phyloP scores from a whole-genome alignment of 2,797 vertebrate species.

The Esox lucius region DNA sequence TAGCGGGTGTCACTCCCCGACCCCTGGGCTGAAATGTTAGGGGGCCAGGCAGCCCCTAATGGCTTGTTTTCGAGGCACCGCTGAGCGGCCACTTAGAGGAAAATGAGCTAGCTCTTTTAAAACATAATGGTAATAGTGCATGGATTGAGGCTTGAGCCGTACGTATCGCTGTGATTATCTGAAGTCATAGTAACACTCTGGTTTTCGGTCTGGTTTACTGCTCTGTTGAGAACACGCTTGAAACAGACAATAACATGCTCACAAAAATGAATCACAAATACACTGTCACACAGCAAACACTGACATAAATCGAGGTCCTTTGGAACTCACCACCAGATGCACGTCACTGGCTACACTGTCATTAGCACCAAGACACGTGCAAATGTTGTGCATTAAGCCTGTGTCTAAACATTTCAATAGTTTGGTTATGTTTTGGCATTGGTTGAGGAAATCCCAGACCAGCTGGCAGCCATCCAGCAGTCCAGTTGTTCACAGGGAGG shows the following conservation, averaged over 20 bases:
- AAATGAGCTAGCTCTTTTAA: slow-evolving; percentile 61
- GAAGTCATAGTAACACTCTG: slow-evolving; percentile 41
- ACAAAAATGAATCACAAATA: not conserved
- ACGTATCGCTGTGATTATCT: slow-evolving; percentile 54
- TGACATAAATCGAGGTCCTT: not conserved
- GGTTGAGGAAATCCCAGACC: slow-evolving; percentile 39
- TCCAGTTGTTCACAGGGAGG: slow-evolving; percentile 39
- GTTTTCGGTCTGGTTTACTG: slow-evolving; percentile 12
- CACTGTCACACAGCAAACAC: not conserved
- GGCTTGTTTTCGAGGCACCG: slow-evolving; percentile 38
- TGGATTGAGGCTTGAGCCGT: slow-evolving; percentile 46
- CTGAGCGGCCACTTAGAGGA: slow-evolving; percentile 63
- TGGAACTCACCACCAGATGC: not conserved
- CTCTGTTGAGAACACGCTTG: not conserved
- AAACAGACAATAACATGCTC: not conserved
- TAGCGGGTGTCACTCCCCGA: not conserved
- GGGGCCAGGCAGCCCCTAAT: slow-evolving; percentile 24
- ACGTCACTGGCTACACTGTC: not conserved
- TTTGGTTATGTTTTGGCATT: slow-evolving; percentile 31
- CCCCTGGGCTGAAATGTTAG: not conserved
- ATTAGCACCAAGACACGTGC: slow-evolving; percentile 2
- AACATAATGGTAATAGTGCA: slow-evolving; percentile 59
- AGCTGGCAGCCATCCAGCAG: slow-evolving; percentile 29
- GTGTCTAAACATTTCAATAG: slow-evolving; percentile 23
- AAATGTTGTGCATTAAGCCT: slow-evolving; percentile 12